These are phyloP conservation scores for Limosa lapponica DNA, from an alignment of 2,797 vertebrate species.

Conservation along the genomic window DNA sequence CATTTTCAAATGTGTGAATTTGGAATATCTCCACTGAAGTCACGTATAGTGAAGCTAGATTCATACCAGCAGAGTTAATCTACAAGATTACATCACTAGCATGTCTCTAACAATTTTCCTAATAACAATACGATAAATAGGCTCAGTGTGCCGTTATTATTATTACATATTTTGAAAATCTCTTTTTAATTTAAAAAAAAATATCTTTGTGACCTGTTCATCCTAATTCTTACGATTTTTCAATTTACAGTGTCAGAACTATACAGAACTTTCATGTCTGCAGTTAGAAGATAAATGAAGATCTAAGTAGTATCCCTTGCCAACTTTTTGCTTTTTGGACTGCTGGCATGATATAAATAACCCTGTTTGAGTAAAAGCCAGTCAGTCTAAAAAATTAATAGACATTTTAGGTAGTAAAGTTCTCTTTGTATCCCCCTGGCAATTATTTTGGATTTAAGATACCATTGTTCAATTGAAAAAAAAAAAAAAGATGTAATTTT, in stretches of 20 bases:
- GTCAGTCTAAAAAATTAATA: not conserved
- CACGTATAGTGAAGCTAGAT: not conserved
- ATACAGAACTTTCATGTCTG: not conserved
- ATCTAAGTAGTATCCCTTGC: not conserved
- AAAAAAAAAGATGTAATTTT: not conserved
- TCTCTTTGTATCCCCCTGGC: not conserved
- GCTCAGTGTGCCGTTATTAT: not conserved
- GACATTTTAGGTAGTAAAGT: not conserved
- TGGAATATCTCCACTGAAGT: not conserved
- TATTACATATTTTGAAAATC: not conserved
- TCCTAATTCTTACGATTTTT: not conserved
- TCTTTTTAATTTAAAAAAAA: too few species aligned
- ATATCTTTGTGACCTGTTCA: not conserved
- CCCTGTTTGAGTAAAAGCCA: not conserved
- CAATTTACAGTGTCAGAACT: not conserved
- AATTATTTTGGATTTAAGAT: not conserved
- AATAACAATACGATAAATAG: not conserved
- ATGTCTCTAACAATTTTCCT: not conserved
- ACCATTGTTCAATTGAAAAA: not conserved
- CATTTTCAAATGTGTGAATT: not conserved
- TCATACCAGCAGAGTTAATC: not conserved
- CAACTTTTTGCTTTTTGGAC: not conserved
- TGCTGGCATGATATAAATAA: not conserved
- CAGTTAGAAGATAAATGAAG: not conserved
- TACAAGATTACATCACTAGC: not conserved